These are phyloP conservation scores for Dysdera silvatica DNA, from an alignment of 1,140 invertebrate genomes.

Conservation along the genomic window DNA sequence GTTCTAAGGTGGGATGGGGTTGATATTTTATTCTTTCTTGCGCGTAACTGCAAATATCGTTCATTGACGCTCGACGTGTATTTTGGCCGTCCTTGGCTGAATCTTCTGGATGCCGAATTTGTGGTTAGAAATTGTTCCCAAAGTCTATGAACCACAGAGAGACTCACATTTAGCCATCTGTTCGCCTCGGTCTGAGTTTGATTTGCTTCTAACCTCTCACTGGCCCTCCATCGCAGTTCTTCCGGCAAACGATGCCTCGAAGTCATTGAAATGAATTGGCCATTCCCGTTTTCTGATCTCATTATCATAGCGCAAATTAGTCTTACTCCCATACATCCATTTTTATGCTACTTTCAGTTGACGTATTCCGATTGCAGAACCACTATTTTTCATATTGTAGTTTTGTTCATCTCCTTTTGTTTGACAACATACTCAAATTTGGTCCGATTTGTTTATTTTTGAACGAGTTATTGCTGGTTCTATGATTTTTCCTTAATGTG, in stretches of 20 bases:
- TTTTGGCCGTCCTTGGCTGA: neutral
- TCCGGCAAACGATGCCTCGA: neutral
- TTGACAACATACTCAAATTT: too few species aligned
- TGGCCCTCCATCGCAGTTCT: neutral
- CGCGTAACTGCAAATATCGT: neutral
- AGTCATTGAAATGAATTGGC: neutral
- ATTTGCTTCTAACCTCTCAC: neutral
- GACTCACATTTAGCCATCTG: neutral
- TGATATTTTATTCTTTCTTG: neutral
- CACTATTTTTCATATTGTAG: too few species aligned
- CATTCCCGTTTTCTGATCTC: neutral
- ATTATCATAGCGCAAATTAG: neutral
- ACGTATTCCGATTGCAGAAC: too few species aligned
- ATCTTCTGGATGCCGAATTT: neutral
- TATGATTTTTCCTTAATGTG: too few species aligned
- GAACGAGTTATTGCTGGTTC: too few species aligned
- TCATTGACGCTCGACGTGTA: neutral
- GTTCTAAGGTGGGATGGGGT: neutral
- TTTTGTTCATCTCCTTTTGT: too few species aligned
- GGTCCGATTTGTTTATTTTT: too few species aligned
- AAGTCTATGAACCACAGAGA: neutral
- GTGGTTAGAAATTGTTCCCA: neutral
- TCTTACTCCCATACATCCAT: neutral
- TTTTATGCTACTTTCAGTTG: neutral
- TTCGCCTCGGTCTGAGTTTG: neutral